Percentiles rank a stretch among this genome's conserved stretches.
These are phyloP conservation scores for Poecilus cupreus DNA, from an alignment of 2,888 invertebrate genomes.

Conservation along the genomic window DNA sequence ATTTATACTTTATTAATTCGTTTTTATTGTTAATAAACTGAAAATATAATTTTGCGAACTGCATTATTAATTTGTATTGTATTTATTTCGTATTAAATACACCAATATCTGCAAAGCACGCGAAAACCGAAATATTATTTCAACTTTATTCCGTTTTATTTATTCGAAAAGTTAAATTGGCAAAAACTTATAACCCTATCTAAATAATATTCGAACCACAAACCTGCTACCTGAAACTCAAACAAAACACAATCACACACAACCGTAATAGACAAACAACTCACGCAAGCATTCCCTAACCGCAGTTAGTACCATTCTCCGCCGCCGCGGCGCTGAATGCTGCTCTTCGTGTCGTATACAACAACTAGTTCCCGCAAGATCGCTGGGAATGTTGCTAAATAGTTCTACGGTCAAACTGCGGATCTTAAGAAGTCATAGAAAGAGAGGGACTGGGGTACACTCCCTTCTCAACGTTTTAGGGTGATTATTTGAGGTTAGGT, in stretches of 20 bases:
- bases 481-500: constrained; percentile 7
- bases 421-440: not conserved
- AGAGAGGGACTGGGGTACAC: not conserved
- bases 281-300: constrained; percentile 28
- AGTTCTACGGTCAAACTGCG: not conserved
- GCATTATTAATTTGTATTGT: too few relatives aligned
- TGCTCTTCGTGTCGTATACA: not conserved
- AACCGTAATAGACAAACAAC: constrained; percentile 11
- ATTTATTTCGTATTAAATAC: too few relatives aligned
- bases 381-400: constrained; percentile 22
- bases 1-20: too few relatives aligned
- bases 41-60: too few relatives aligned
- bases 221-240: not conserved
- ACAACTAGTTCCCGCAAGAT: not conserved
- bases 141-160: not conserved
- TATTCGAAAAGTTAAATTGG: constrained; percentile 31
- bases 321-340: not conserved
- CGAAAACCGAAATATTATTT: too few relatives aligned
- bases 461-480: not conserved
- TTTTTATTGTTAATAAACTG: too few relatives aligned
- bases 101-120: too few relatives aligned
- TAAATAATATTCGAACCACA: constrained; percentile 16
- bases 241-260: constrained; percentile 27
- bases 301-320: constrained; percentile 18
- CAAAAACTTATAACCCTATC: constrained; percentile 4